Percentiles rank a stretch among this genome's conserved stretches.
phyloP scores from a whole-genome alignment of 1,140 invertebrate genomes.

The Rhagoletis zephyria region DNA sequence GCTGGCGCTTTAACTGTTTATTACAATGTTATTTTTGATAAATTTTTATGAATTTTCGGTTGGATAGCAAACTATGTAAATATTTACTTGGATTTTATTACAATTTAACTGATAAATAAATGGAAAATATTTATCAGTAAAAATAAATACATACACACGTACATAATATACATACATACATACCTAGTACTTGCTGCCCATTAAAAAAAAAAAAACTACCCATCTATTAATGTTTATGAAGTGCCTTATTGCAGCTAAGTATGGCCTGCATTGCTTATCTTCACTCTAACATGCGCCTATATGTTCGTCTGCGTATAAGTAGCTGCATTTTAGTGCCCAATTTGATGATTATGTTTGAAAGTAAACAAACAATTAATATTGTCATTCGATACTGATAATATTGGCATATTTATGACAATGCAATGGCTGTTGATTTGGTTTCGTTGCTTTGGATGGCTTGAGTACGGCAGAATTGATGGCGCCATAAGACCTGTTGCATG shows the following conservation, averaged over 20 bases:
- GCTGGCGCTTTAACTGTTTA: conserved; percentile 48
- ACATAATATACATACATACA: background rate
- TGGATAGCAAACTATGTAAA: conserved; percentile 14
- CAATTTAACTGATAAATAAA: conserved; percentile 45
- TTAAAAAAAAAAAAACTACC: background rate
- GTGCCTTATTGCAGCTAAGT: background rate
- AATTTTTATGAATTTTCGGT: conserved; percentile 21
- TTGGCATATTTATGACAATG: conserved; percentile 44
- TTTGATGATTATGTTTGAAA: conserved; percentile 37
- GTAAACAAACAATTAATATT: conserved; percentile 48
- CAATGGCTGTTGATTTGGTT: background rate
- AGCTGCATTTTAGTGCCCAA: background rate
- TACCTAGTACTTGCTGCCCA: background rate
- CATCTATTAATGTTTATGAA: conserved; percentile 22
- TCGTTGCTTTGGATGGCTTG: background rate
- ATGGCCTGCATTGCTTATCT: conserved; percentile 23
- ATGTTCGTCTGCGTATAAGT: background rate
- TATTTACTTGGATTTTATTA: conserved; percentile 44
- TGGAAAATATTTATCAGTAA: conserved; percentile 12
- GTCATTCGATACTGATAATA: conserved; percentile 48
- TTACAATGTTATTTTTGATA: conserved; percentile 39
- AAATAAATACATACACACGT: conserved; percentile 14
- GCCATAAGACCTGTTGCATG: conserved; percentile 47
- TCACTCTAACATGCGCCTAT: background rate
- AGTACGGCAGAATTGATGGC: background rate